Base-by-base conservation (phyloP, 2,888 invertebrate genomes). In the Netelia fuscicornis region DNA sequence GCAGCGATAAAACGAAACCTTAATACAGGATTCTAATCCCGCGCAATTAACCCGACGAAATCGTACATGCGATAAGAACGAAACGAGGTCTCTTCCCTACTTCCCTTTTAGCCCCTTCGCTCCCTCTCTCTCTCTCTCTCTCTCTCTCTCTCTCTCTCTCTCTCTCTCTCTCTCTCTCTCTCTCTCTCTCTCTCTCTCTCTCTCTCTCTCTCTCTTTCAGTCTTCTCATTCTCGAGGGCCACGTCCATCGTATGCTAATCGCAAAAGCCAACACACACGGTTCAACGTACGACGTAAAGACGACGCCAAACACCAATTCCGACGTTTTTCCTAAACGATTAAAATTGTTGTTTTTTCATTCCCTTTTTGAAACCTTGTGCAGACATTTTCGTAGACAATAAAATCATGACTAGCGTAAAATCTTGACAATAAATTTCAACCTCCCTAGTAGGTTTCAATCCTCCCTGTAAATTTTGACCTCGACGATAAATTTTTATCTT, bases 31-130 rank as follows among this genome's bases (percentile, higher is more conserved):
- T 81, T 52, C 81, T 75, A 81, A 81, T 81, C 75, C 81, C 60
- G 52, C 60, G 81, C 75, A 81, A 81, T 81, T 81, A 81, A 75
- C 81, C 75, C 74, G 81, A 75, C 75, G 75, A 81, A 81, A 81
- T 81, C 75, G 75, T 68, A 75, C 68, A 81, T 68, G 81, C 74
- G 81, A 81, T 81, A 81, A 81, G 81, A 81, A 81, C 75, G 75
- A 81, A 81, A 81, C 75, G 81, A 81, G 75, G 67, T 68, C 68
- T 75, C 62, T 56, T 72, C 17, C 17, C 37, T 3, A 23, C 30
- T 44, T 44, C 44, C 74, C 37, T 54, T 54, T 64, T 37, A 20
- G n/a, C 64, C 58, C 64, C 37, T 23, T 71, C 17, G 42, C n/a
- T 70, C 20, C 64, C 48, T 79, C 62, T 77, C 58, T 11, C 52